phyloP scores from a whole-genome alignment of 2,797 vertebrate genomes.

The Eptatretus atami region DNA sequence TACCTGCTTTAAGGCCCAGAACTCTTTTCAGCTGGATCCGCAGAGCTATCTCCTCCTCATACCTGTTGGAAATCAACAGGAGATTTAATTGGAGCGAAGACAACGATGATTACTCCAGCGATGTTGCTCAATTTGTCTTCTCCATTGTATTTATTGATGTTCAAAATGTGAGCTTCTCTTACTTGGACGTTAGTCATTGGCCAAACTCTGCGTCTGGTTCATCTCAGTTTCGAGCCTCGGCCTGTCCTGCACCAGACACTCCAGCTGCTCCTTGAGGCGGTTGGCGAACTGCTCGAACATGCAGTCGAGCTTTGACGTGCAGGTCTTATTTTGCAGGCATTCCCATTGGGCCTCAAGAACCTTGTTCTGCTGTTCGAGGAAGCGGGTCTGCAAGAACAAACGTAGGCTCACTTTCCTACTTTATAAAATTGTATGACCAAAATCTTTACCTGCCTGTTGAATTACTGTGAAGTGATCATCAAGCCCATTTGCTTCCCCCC shows the following conservation, averaged over 20 bases:
- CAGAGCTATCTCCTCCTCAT: not conserved
- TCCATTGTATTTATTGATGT: not conserved
- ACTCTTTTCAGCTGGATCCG: not conserved
- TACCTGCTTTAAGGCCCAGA: constrained; percentile 1
- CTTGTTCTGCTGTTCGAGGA: constrained; percentile 5
- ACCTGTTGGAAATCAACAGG: not conserved
- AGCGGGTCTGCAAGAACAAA: not conserved
- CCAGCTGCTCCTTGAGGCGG: constrained; percentile 4
- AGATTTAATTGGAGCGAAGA: too few relatives aligned
- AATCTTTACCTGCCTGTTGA: too few relatives aligned
- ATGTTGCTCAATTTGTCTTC: not conserved
- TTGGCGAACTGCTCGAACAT: constrained; percentile 3
- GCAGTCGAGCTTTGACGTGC: constrained; percentile 1
- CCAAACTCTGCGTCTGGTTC: not conserved
- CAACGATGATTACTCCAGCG: too few relatives aligned
- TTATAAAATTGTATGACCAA: too few relatives aligned
- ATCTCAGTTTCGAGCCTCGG: constrained; percentile 3
- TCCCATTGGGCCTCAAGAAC: constrained; percentile 2
- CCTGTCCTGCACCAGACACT: constrained; percentile 2
- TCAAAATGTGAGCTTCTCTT: not conserved
- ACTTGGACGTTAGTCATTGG: constrained; percentile 1
- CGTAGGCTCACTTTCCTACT: too few relatives aligned
- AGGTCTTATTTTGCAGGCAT: not conserved
- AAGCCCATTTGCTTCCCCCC: too few relatives aligned
- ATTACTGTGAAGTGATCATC: too few relatives aligned